Base-by-base conservation (phyloP, 2,888 invertebrate species). In the Dromius quadrimaculatus region DNA sequence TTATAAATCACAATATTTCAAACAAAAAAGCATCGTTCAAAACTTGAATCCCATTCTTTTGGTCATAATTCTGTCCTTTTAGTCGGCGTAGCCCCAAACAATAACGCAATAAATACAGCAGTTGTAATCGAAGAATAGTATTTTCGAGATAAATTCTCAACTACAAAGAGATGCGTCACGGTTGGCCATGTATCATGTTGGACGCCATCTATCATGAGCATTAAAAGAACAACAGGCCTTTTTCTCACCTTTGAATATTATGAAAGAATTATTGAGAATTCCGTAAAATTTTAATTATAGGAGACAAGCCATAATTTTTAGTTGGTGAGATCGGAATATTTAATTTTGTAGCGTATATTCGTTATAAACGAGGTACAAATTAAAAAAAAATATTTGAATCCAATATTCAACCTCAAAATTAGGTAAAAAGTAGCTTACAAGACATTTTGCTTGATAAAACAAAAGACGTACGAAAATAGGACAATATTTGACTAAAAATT, bases 201-300 rank as follows among this genome's bases (percentile, higher is more conserved):
- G 41, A 1, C 41, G 22, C 47, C 47, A 47, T 47, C 47, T 20
- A 47, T 47, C 47, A 20, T 47, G 45, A 17, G 8, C 36, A 36
- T 36, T 36, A 36, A 36, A 36, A 45, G 45, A n/a, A n/a, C n/a
- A n/a, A n/a, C n/a, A n/a, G n/a, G n/a, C n/a, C n/a, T n/a, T n/a
- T n/a, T n/a, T n/a, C n/a, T n/a, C n/a, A n/a, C n/a, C 43, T 17
- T n/a, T 47, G 47, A 20, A 36, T 11, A 36, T 2, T 36, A n/a
- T 36, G 36, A 50, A 47, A 64, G 63, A 64, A 45, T 64, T 64
- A 64, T 64, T 64, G 64, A 45, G 45, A 45, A 64, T 64, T 64
- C 64, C 64, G 64, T 64, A 64, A 64, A 64, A 64, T 64, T 64
- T 64, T 64, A 64, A 64, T 64, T 64, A 64, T 64, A 64, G 47